phyloP scores from a whole-genome alignment of 2,888 invertebrate genomes.

The Dichetophora obliterata region DNA sequence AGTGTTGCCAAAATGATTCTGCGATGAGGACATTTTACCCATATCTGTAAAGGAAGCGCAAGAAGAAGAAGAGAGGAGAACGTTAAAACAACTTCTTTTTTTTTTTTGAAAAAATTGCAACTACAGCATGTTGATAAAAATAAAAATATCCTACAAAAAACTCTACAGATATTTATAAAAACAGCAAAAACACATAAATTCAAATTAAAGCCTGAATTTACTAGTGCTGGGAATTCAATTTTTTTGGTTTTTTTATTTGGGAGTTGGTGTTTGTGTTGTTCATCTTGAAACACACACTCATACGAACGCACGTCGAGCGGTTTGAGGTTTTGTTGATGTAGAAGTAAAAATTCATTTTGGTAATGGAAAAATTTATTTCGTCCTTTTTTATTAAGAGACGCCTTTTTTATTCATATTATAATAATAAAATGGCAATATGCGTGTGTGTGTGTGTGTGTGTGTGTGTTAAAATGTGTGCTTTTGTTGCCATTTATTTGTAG shows the following conservation, averaged over 20 bases:
- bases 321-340: slow-evolving; percentile 30
- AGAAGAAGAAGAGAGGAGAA: slow-evolving; percentile 1
- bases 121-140: not conserved
- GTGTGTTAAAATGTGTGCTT: not conserved
- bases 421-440: not conserved
- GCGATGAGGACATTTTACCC: slow-evolving; percentile 66
- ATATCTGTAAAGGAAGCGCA: slow-evolving; percentile 57
- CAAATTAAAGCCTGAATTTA: slow-evolving; percentile 30
- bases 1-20: slow-evolving; percentile 65
- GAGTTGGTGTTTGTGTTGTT: not conserved
- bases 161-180: not conserved
- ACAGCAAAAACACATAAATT: slow-evolving; percentile 17
- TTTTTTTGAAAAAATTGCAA: not conserved
- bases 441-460: slow-evolving; percentile 6
- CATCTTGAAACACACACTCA: not conserved
- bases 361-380: slow-evolving; percentile 31
- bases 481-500: not conserved
- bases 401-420: not conserved
- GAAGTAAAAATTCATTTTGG: slow-evolving; percentile 36
- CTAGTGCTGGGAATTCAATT: not conserved
- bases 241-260: not conserved
- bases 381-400: not conserved
- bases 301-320: not conserved
- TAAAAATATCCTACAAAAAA: not conserved
- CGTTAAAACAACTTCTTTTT: not conserved